Base-by-base conservation (phyloP, 2,888 invertebrate species). In the Acanthosepion lycidas region DNA sequence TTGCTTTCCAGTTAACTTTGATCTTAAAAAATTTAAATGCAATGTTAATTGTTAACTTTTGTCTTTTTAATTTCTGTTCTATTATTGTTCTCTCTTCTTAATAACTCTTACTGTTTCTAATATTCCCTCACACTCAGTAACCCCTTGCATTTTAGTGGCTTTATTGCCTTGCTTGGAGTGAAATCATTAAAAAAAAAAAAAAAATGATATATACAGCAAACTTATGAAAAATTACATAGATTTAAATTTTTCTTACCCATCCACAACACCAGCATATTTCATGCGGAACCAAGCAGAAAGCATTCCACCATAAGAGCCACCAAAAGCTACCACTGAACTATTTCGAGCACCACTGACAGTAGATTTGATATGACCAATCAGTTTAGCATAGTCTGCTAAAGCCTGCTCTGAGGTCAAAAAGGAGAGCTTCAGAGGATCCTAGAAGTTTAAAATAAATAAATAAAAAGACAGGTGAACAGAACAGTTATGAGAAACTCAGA, bases 221-320 rank as follows among this genome's bases (percentile, higher is more conserved):
- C 42, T 2, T 42, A 42, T 42, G 2, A 42, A 42, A 42, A 42
- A 42, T 42, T 42, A 42, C 3, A 42, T 42, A 42, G 42, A 42
- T 42, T 42, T 42, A 94, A 94, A 92, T 33, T 51, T 9, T 53
- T 95, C 96, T 95, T 97, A 98, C 98, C 98, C 99, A 55, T 98
- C 98, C 20, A 99, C 98, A 64, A 99, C 97, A 97, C 99, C 98
- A 0, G 99, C 99, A 97, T 99, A 99, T 97, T 99, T 99, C 97
- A 99, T 98, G 91, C 99, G 98, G 96, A 99, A 98, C 98, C 99
- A 99, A 0, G 99, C 98, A 0, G 99, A 98, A 55, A 99, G 97
- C 99, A 99, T 99, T 55, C 99, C 99, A 0, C 99, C 99, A 97
- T 99, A 99, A 0, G 99, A 99, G 0, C 99, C 99, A 96, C 98